phyloP scores from a whole-genome alignment of 2,888 invertebrate species.

The Agriotes lineatus region DNA sequence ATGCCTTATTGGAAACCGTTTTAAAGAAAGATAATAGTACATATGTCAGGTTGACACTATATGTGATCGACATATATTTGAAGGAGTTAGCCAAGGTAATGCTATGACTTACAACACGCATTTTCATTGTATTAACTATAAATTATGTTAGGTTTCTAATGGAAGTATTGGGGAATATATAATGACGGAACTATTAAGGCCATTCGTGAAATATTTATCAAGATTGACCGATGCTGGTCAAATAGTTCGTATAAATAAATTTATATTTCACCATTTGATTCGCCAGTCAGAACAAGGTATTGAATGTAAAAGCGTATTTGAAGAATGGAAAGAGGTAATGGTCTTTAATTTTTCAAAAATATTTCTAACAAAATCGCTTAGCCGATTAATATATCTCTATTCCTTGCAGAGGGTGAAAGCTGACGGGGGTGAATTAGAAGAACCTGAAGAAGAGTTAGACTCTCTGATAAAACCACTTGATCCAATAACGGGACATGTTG shows the following conservation, averaged over 20 bases:
- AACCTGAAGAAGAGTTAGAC: conserved; percentile 51
- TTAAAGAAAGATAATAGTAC: conserved; percentile 67
- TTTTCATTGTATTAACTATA: background rate
- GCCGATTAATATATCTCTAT: too few relatives aligned
- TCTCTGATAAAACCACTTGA: conserved; percentile 66
- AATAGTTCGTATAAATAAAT: conserved; percentile 68
- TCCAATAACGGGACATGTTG: conserved; percentile 84
- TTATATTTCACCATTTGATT: conserved; percentile 78
- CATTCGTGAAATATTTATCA: conserved; percentile 76
- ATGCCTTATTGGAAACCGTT: conserved; percentile 69
- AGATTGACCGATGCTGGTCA: conserved; percentile 68
- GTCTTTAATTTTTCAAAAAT: background rate
- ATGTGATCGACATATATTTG: conserved; percentile 85
- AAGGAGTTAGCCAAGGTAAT: conserved; percentile 90
- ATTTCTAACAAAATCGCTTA: conserved; percentile 24
- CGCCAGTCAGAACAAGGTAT: conserved; percentile 78
- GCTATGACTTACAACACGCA: background rate
- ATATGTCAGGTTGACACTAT: conserved; percentile 81
- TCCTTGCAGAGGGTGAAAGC: conserved; percentile 64
- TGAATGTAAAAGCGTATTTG: conserved; percentile 74
- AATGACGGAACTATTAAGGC: conserved; percentile 74
- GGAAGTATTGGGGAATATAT: conserved; percentile 71
- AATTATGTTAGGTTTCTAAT: conserved; percentile 69
- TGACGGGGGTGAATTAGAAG: conserved; percentile 62
- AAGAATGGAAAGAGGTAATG: conserved; percentile 77